These are phyloP conservation scores for Tetranychus truncatus DNA, from an alignment of 2,888 invertebrate species.

Conservation along the genomic window DNA sequence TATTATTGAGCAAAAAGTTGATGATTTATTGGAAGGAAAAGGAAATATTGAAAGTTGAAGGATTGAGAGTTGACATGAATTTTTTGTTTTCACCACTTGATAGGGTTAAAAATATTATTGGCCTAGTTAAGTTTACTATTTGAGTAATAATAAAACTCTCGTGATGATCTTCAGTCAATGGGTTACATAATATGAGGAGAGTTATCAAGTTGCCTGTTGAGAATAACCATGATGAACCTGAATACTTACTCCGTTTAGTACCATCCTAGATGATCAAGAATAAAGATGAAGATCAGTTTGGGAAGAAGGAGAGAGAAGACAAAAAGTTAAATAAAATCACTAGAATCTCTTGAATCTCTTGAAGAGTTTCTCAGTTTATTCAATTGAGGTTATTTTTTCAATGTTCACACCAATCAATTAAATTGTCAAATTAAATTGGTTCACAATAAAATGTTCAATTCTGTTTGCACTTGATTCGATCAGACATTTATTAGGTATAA, in stretches of 20 bases:
- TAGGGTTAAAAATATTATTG: neutral
- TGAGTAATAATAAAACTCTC: neutral
- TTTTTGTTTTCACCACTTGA: too few species aligned
- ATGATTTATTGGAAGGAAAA: too few species aligned
- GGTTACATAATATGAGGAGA: neutral
- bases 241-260: neutral
- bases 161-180: neutral
- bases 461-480: neutral
- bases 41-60: too few species aligned
- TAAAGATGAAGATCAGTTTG: neutral
- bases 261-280: neutral
- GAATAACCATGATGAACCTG: neutral
- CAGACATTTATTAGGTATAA: neutral
- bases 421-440: neutral
- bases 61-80: too few species aligned
- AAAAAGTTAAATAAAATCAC: neutral
- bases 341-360: neutral
- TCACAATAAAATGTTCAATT: neutral
- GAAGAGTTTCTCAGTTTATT: neutral
- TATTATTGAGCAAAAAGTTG: too few species aligned
- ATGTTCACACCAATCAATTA: slow-evolving; percentile 1
- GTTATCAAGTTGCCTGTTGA: neutral
- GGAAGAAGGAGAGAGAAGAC: too few species aligned
- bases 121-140: neutral
- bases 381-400: slow-evolving; percentile 1